Evolutionary conservation across 2,888 invertebrate species (phyloP), one percentile per base, ranked within the genome.

Genomic region (Agapetus fuscipes): DNA sequence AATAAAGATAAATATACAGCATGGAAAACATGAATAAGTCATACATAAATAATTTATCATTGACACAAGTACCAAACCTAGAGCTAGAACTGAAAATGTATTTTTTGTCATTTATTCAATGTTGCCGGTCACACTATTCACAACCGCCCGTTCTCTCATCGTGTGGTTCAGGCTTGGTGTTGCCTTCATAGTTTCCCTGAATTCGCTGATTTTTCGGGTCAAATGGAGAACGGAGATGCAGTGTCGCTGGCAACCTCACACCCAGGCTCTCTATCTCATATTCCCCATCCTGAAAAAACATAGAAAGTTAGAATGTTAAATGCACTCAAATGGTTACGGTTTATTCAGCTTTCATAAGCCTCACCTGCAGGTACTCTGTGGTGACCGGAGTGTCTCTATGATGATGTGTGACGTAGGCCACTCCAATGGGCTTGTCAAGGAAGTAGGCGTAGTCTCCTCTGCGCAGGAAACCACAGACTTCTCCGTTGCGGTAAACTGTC

Each of bases 221-320:
- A 54, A 91, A 91, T 0, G 88, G 88, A 49, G 85, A 84, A 53
- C 71, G 77, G 15, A 80, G 54, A 55, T 84, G 77, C 35, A 84
- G 61, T 3, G 68, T 71, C 0, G 88, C 87, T 35, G 78, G 76
- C 56, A 83, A 74, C 49, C 70, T 73, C 49, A 75, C 73, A 5
- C 89, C 87, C 72, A 87, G 73, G 12, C 82, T 74, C 68, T 90
- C 89, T 27, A 93, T 74, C 57, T 85, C 77, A 54, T 89, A 93
- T 13, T 71, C 60, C 9, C 88, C 90, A 9, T 68, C 66, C 52
- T 72, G 71, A n/a, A n/a, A n/a, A n/a, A n/a, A n/a, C n/a, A n/a
- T n/a, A n/a, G n/a, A n/a, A n/a, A n/a, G n/a, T n/a, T n/a, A n/a
- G n/a, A n/a, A n/a, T n/a, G n/a, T n/a, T n/a, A n/a, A n/a, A n/a